Conservation (phyloP, 2,888 invertebrate genomes). For the Nycteola revayana region DNA sequence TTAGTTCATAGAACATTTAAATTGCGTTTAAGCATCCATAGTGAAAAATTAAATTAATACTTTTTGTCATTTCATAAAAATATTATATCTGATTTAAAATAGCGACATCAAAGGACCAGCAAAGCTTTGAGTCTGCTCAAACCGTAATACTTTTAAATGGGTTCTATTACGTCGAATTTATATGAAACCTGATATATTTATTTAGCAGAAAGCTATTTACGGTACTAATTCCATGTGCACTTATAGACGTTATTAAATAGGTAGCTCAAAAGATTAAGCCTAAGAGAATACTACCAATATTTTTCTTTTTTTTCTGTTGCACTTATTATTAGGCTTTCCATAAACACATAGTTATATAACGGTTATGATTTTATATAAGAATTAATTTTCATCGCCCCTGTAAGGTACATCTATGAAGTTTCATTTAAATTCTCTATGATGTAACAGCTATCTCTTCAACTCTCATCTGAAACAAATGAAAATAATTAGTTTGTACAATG, state of each 20-base stretch:
- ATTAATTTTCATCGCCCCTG: constrained; percentile 71
- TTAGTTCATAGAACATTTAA: constrained; percentile 45
- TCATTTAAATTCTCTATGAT: constrained; percentile 74
- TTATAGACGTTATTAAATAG: constrained; percentile 68
- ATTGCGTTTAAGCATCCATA: constrained; percentile 56
- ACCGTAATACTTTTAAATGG: constrained; percentile 67
- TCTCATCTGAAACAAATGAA: constrained; percentile 70
- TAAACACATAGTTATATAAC: constrained; percentile 67
- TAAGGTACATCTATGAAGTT: constrained; percentile 77
- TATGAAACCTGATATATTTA: constrained; percentile 57
- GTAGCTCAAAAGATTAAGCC: constrained; percentile 77
- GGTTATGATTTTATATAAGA: constrained; percentile 71
- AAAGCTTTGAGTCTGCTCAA: constrained; percentile 52
- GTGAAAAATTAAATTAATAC: constrained; percentile 71
- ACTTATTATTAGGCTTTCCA: constrained; percentile 77
- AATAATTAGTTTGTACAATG: too few relatives aligned
- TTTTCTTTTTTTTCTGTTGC: constrained; percentile 63
- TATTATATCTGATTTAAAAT: constrained; percentile 60
- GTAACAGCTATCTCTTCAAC: constrained; percentile 74
- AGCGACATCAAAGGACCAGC: constrained; percentile 60
- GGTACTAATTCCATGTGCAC: constrained; percentile 75
- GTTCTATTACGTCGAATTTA: constrained; percentile 60
- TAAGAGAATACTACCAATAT: constrained; percentile 70
- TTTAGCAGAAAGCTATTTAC: constrained; percentile 69
- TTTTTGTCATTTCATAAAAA: constrained; percentile 79